These are phyloP conservation scores for Charadrius vociferus DNA, from an alignment of 2,113 vertebrate species.

Conservation along the genomic window DNA sequence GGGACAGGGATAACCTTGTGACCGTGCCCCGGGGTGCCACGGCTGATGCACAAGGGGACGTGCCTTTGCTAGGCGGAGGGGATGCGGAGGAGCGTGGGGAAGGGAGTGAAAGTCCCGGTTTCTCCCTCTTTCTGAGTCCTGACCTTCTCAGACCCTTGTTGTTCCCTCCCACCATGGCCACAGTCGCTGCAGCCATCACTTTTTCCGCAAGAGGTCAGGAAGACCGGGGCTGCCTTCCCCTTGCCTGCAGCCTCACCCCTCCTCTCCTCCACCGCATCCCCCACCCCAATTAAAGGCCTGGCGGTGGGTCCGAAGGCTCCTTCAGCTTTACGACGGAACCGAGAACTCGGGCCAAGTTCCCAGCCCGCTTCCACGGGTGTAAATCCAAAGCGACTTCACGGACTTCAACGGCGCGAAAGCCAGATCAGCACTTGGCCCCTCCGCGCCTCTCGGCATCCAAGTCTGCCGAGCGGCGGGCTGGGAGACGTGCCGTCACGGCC, in stretches of 20 bases:
- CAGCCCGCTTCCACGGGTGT: neutral
- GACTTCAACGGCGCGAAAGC: neutral
- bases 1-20: neutral
- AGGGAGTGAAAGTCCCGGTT: neutral
- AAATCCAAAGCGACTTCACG: neutral
- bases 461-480: neutral
- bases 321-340: neutral
- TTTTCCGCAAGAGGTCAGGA: neutral
- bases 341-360: neutral
- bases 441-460: neutral
- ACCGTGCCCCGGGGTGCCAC: accelerated
- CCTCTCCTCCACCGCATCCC: neutral
- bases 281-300: neutral
- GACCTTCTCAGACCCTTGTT: neutral
- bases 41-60: neutral
- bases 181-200: neutral
- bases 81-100: neutral
- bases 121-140: neutral
- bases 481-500: slow-evolving; percentile 9
- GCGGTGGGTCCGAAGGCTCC: neutral
- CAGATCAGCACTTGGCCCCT: slow-evolving; percentile 29
- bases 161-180: accelerated
- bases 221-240: neutral
- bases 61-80: neutral
- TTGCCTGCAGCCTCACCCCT: neutral